These are phyloP conservation scores for Nomada fucata DNA, from an alignment of 2,888 invertebrate genomes.

Conservation along the genomic window DNA sequence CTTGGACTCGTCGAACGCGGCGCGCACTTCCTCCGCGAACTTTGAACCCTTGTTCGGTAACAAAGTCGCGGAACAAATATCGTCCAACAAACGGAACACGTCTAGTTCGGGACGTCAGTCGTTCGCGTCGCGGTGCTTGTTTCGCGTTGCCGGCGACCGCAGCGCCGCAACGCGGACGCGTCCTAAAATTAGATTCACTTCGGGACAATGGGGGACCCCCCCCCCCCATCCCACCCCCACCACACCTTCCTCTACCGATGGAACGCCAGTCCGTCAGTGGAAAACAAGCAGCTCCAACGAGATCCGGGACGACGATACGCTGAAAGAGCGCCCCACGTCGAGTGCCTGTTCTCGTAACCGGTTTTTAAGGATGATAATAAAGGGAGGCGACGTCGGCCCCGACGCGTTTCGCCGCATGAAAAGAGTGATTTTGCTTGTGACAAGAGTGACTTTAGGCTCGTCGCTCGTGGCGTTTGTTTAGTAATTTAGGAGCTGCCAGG, in stretches of 20 bases:
- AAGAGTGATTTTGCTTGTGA: too few relatives aligned
- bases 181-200: slow-evolving; percentile 58
- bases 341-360: neutral
- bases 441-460: too few relatives aligned
- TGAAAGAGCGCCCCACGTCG: slow-evolving; percentile 2
- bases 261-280: slow-evolving; percentile 31
- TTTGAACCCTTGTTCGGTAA: too few relatives aligned
- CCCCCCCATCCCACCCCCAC: too few relatives aligned
- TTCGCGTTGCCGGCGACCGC: slow-evolving; percentile 54
- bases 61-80: slow-evolving; percentile 25
- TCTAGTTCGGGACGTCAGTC: slow-evolving; percentile 52
- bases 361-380: slow-evolving; percentile 4
- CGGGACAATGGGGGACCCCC: slow-evolving; percentile 33
- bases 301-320: slow-evolving; percentile 18
- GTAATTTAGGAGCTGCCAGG: too few relatives aligned
- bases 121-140: slow-evolving; percentile 52
- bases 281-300: slow-evolving; percentile 28
- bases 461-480: too few relatives aligned
- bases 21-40: too few relatives aligned
- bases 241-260: neutral
- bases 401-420: too few relatives aligned
- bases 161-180: slow-evolving; percentile 22
- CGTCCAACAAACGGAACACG: neutral
- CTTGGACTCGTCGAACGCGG: too few relatives aligned
- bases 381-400: neutral